These are phyloP conservation scores for Wasmannia auropunctata DNA, from an alignment of 1,140 invertebrate species.

Conservation along the genomic window DNA sequence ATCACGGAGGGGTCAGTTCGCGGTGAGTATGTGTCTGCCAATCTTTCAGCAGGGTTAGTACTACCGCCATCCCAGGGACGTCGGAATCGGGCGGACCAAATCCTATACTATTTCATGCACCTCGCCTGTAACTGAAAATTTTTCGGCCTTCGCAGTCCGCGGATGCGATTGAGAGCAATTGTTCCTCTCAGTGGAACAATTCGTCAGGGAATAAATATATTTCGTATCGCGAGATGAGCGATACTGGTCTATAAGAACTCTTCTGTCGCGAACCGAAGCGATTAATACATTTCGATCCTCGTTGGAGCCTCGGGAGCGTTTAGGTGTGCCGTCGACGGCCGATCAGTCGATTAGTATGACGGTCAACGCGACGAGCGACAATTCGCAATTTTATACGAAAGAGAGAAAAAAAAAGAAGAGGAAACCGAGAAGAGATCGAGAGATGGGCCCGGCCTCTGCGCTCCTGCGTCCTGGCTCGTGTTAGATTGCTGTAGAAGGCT, in stretches of 20 bases:
- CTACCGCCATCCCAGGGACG: conserved; percentile 79
- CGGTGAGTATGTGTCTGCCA: conserved; percentile 81
- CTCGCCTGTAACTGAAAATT: neutral
- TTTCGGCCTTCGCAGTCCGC: neutral
- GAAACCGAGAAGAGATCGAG: conserved; percentile 47
- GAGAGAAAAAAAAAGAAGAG: conserved; percentile 29
- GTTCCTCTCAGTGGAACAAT: neutral
- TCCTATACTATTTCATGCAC: neutral
- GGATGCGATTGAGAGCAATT: neutral
- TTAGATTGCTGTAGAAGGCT: conserved; percentile 83
- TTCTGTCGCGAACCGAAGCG: neutral
- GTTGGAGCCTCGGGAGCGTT: neutral
- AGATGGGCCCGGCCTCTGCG: conserved; percentile 67
- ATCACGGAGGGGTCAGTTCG: conserved; percentile 83
- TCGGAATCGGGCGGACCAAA: conserved; percentile 71
- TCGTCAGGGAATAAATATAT: neutral
- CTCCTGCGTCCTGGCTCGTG: conserved; percentile 76
- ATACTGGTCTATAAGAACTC: neutral
- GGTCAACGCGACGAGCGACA: neutral
- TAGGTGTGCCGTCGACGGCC: neutral
- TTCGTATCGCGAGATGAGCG: neutral
- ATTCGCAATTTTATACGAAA: neutral
- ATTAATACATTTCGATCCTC: neutral
- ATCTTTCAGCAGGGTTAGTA: conserved; percentile 75
- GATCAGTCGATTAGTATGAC: neutral